Evolutionary conservation across 2,113 vertebrate genomes (phyloP).

Genomic region (Toxotes chatareus): DNA sequence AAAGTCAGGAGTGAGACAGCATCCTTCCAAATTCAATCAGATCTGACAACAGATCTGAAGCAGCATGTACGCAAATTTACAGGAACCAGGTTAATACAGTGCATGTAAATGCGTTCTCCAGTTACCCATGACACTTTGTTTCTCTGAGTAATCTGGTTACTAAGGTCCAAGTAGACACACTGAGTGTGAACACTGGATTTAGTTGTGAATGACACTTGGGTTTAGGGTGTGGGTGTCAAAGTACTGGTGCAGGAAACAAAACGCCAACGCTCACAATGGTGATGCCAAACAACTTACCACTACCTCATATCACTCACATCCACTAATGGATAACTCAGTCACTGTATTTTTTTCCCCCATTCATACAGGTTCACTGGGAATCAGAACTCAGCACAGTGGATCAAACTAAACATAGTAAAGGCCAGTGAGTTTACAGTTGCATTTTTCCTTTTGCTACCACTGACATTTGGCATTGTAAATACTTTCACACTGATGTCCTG

Average conservation of each 20-base stretch:
- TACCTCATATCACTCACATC: not conserved
- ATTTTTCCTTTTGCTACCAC: not conserved
- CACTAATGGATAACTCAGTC: not conserved
- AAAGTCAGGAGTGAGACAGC: too few species aligned
- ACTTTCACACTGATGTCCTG: not conserved
- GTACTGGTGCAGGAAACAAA: too few species aligned
- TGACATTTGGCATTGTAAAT: slow-evolving; percentile 7
- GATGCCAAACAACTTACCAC: too few species aligned
- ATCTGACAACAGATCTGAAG: too few species aligned
- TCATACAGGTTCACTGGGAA: not conserved
- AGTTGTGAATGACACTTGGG: too few species aligned
- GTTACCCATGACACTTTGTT: not conserved
- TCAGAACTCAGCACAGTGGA: not conserved
- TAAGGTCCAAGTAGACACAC: too few species aligned
- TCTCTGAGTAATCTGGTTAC: not conserved
- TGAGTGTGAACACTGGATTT: too few species aligned
- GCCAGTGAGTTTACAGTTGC: slow-evolving; percentile 1
- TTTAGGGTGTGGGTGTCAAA: too few species aligned
- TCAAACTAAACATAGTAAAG: not conserved
- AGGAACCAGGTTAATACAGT: not conserved
- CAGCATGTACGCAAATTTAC: not conserved
- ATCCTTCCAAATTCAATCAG: too few species aligned
- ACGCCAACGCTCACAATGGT: too few species aligned
- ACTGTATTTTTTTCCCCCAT: not conserved
- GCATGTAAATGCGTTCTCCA: not conserved